phyloP scores from a whole-genome alignment of 2,888 invertebrate genomes.

The Agrilus biguttatus region DNA sequence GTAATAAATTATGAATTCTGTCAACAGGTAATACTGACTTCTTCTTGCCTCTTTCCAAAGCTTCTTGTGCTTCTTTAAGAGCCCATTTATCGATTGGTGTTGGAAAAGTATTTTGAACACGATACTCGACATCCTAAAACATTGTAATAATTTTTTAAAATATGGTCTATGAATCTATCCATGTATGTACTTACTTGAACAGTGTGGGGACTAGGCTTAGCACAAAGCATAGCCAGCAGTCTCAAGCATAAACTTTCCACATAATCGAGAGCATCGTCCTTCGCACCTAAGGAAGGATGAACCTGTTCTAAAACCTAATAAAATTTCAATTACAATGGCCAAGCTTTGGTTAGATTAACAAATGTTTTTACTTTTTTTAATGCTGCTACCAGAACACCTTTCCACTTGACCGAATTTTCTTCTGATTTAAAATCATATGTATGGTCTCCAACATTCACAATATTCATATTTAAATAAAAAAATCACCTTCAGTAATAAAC shows the following conservation, averaged over 20 bases:
- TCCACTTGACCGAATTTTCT: conserved; percentile 86
- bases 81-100: conserved; percentile 92
- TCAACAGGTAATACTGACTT: conserved; percentile 69
- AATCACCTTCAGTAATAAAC: neutral
- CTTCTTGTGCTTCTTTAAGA: conserved; percentile 74
- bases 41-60: conserved; percentile 65
- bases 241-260: conserved; percentile 84
- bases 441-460: conserved; percentile 34
- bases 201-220: conserved; percentile 68
- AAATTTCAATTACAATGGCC: conserved; percentile 10
- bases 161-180: neutral
- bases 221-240: conserved; percentile 77
- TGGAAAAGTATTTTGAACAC: conserved; percentile 86
- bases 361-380: conserved; percentile 60
- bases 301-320: conserved; percentile 76
- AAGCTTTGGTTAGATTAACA: conserved; percentile 4
- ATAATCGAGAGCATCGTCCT: conserved; percentile 82
- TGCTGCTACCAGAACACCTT: conserved; percentile 74
- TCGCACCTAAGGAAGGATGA: conserved; percentile 71
- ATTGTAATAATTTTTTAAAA: neutral
- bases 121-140: conserved; percentile 78
- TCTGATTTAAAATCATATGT: conserved; percentile 76
- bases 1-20: conserved; percentile 75
- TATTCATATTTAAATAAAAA: conserved; percentile 25
- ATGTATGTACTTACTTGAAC: conserved; percentile 40